Percentiles rank a stretch among this genome's conserved stretches.
Conservation (phyloP, 1,140 invertebrate species). For the Neuroterus valhalla region DNA sequence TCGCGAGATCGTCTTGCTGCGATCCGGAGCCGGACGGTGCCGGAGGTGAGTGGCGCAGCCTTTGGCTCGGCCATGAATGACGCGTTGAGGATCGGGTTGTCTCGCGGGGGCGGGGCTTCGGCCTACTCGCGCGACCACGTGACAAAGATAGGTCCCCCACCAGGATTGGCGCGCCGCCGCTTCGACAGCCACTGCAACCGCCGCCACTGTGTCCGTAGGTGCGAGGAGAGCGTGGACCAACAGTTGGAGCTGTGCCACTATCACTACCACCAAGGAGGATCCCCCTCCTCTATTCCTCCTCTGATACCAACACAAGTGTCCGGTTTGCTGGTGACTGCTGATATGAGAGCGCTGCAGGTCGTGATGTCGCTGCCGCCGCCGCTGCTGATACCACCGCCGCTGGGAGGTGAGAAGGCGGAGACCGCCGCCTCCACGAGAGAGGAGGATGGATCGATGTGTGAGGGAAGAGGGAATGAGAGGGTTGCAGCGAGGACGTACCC, state of each 20-base stretch:
- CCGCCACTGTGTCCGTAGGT: constrained; percentile 37
- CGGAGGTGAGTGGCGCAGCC: constrained; percentile 65
- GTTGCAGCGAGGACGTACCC: no score
- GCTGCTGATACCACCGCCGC: background rate
- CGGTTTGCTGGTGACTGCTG: background rate
- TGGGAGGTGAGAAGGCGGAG: constrained; percentile 8
- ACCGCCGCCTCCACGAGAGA: constrained; percentile 11
- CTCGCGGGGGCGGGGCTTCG: constrained; percentile 70
- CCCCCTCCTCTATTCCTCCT: no score
- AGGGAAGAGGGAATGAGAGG: no score
- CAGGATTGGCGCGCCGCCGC: constrained; percentile 38
- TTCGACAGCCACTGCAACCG: constrained; percentile 40
- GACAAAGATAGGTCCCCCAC: constrained; percentile 49
- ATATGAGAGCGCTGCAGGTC: constrained; percentile 14
- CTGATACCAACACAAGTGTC: constrained; percentile 8
- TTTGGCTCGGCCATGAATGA: constrained; percentile 74
- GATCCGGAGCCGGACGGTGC: constrained; percentile 63
- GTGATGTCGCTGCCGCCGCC: background rate
- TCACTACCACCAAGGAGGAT: constrained; percentile 21
- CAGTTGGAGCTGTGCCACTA: no score
- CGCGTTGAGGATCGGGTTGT: constrained; percentile 61
- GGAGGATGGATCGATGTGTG: constrained; percentile 41
- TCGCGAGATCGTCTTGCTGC: constrained; percentile 50
- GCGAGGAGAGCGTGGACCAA: background rate
- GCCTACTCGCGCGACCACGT: constrained; percentile 64